A percentile compares a stretch with the other conserved stretches of the same genome.
These are phyloP conservation scores for Antrozous pallidus DNA, from an alignment of 2,797 vertebrate species.

Conservation along the genomic window DNA sequence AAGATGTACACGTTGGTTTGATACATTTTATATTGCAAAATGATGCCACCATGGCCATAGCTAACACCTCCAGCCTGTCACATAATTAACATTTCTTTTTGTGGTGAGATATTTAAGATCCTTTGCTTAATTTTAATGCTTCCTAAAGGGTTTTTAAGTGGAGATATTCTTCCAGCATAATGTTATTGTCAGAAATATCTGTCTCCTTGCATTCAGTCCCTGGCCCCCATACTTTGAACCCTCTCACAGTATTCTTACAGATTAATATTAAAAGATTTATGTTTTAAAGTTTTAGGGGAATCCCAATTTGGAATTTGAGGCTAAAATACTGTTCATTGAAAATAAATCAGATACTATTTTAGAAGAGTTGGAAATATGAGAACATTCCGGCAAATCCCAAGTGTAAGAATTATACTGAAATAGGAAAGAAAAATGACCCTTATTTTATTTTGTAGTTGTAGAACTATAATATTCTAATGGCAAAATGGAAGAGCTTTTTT, in stretches of 20 bases:
- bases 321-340: not conserved
- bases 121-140: not conserved
- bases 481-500: not conserved
- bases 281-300: constrained; percentile 22
- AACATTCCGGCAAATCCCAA: constrained; percentile 13
- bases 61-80: not conserved
- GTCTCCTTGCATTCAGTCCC: not conserved
- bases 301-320: not conserved
- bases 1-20: not conserved
- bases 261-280: not conserved
- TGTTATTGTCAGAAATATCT: not conserved
- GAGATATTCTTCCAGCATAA: not conserved
- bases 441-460: constrained; percentile 34
- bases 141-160: not conserved
- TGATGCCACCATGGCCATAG: not conserved
- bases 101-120: not conserved
- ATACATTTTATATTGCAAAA: not conserved
- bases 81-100: not conserved
- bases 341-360: constrained; percentile 42
- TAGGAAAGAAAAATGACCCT: not conserved
- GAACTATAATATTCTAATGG: not conserved
- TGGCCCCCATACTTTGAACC: accelerated
- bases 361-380: not conserved
- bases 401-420: constrained; percentile 44
- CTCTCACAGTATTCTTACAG: not conserved